Percentiles rank a stretch among this genome's conserved stretches.
Conservation (phyloP, 2,888 invertebrate species). For the Pachymerium ferrugineum region DNA sequence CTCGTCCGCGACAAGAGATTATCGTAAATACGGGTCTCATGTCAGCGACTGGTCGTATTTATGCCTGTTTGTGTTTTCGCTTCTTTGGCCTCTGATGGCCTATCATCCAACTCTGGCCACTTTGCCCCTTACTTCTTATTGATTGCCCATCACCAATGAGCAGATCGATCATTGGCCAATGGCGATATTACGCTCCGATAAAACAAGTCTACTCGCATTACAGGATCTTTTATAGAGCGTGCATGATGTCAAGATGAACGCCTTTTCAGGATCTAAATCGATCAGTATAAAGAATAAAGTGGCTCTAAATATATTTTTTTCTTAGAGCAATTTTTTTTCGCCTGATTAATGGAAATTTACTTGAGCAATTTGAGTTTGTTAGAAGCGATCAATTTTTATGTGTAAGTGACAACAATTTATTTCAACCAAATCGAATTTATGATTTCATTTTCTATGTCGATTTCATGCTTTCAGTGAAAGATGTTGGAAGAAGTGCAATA, state of each 20-base stretch:
- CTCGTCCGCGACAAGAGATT: constrained; percentile 13
- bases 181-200: constrained; percentile 3
- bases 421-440: background rate
- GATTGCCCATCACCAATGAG: constrained; percentile 3
- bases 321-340: too few species aligned
- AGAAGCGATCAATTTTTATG: too few species aligned
- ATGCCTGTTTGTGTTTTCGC: constrained; percentile 13
- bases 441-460: background rate
- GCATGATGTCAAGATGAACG: constrained; percentile 1
- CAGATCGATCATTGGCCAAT: constrained; percentile 13
- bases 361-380: too few species aligned
- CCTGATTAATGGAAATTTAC: too few species aligned
- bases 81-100: constrained; percentile 13
- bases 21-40: constrained; percentile 8
- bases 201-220: constrained; percentile 4
- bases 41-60: constrained; percentile 8
- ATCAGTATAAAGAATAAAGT: background rate
- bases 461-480: background rate
- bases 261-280: background rate
- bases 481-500: background rate
- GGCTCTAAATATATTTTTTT: too few species aligned
- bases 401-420: background rate
- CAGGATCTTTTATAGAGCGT: constrained; percentile 4
- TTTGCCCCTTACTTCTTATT: constrained; percentile 8
- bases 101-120: constrained; percentile 8